Evolutionary conservation across 2,113 vertebrate species (phyloP).

Genomic region (Holacanthus passer): DNA sequence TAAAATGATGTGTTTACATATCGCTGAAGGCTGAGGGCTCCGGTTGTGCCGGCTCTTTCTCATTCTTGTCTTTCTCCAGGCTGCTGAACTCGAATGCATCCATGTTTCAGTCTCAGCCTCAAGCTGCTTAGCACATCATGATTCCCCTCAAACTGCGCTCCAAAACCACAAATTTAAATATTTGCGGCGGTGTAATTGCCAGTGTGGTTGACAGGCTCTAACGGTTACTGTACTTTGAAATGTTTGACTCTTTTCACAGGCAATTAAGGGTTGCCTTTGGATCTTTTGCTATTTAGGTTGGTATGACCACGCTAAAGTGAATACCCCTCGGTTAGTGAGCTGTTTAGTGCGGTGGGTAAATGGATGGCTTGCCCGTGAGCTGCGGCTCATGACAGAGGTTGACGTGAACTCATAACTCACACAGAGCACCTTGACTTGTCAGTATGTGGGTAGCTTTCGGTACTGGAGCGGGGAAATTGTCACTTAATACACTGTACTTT

Average conservation of each 20-base stretch:
- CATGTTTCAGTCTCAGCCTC: constrained; percentile 54
- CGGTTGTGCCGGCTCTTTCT: constrained; percentile 48
- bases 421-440: constrained; percentile 64
- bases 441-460: constrained; percentile 52
- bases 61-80: constrained; percentile 28
- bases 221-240: constrained; percentile 78
- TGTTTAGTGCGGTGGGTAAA: constrained; percentile 55
- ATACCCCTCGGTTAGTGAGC: constrained; percentile 56
- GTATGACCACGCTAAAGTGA: constrained; percentile 60
- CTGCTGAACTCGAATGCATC: constrained; percentile 49
- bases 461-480: constrained; percentile 40
- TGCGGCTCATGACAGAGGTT: constrained; percentile 52
- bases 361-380: constrained; percentile 52
- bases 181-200: constrained; percentile 79
- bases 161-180: constrained; percentile 81
- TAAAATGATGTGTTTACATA: constrained; percentile 80
- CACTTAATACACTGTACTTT: constrained; percentile 43
- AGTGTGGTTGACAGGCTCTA: constrained; percentile 73
- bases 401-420: constrained; percentile 67
- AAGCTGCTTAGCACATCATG: constrained; percentile 72
- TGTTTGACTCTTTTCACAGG: constrained; percentile 83
- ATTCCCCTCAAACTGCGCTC: constrained; percentile 61
- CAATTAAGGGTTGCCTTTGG: constrained; percentile 79
- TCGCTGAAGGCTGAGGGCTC: constrained; percentile 67
- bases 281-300: constrained; percentile 65